Evolutionary conservation across 2,888 invertebrate species (phyloP).

Genomic region (Idaea straminata): DNA sequence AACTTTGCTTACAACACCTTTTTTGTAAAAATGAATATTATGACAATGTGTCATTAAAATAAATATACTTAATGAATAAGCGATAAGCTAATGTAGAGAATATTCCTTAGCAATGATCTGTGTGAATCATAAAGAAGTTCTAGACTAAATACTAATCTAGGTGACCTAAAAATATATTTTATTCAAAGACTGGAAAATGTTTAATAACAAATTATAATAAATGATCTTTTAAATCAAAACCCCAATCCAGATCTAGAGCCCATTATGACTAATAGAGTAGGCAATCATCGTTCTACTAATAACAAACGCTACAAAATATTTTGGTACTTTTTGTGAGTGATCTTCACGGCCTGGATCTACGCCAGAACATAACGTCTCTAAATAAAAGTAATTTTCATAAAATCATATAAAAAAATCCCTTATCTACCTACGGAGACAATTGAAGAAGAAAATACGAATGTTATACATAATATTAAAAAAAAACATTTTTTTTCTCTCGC

Average conservation of each 20-base stretch:
- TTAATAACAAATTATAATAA: constrained; percentile 18
- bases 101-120: background rate
- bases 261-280: background rate
- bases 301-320: constrained; percentile 20
- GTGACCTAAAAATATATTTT: background rate
- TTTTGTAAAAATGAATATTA: too few species aligned
- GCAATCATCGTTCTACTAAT: background rate
- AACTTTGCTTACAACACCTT: too few species aligned
- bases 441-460: background rate
- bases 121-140: background rate
- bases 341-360: constrained; percentile 31
- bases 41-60: too few species aligned
- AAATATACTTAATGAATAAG: too few species aligned
- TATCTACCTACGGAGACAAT: background rate
- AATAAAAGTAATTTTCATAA: background rate
- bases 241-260: constrained; percentile 1
- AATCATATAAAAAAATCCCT: background rate
- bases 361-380: constrained; percentile 37
- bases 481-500: too few species aligned
- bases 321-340: constrained; percentile 23
- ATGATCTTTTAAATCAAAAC: constrained; percentile 15
- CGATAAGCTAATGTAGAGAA: too few species aligned
- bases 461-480: too few species aligned
- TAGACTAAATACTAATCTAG: background rate
- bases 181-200: background rate